A percentile compares a stretch with the other conserved stretches of the same genome.
phyloP scores from a whole-genome alignment of 2,888 invertebrate genomes.

The Andrena haemorrhoa region DNA sequence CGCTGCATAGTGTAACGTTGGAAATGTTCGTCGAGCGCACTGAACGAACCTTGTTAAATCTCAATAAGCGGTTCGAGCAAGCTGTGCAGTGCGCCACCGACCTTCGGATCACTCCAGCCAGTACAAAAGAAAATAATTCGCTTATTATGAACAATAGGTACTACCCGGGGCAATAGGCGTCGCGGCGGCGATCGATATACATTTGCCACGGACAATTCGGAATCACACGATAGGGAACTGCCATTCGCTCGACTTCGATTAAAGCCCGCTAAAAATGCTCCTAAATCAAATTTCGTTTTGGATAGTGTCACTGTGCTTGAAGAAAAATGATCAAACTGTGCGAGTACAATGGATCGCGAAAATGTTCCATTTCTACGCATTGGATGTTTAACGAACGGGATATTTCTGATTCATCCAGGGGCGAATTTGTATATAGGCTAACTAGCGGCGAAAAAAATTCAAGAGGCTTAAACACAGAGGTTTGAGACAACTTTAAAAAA shows the following conservation, averaged over 20 bases:
- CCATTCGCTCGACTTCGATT: constrained; percentile 28
- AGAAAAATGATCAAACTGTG: background rate
- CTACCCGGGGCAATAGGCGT: constrained; percentile 37
- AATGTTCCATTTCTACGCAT: background rate
- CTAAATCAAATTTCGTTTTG: constrained; percentile 29
- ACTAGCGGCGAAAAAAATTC: no score
- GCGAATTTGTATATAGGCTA: background rate
- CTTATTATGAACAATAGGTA: constrained; percentile 56
- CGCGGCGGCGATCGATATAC: constrained; percentile 56
- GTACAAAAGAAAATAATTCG: constrained; percentile 55
- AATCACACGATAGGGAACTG: constrained; percentile 5
- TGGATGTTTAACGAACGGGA: background rate
- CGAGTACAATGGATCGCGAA: constrained; percentile 4
- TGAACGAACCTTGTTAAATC: constrained; percentile 42
- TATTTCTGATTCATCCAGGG: background rate
- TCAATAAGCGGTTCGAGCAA: constrained; percentile 36
- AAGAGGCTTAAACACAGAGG: no score
- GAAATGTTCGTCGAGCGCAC: constrained; percentile 15
- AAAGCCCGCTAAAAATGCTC: background rate
- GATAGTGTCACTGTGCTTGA: background rate
- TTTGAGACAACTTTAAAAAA: no score
- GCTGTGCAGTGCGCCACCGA: constrained; percentile 28
- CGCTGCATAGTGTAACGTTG: constrained; percentile 4
- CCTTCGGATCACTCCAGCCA: constrained; percentile 44
- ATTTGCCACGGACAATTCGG: constrained; percentile 31